These are phyloP conservation scores for Holocentrus rufus DNA, from an alignment of 2,797 vertebrate species.

Conservation along the genomic window DNA sequence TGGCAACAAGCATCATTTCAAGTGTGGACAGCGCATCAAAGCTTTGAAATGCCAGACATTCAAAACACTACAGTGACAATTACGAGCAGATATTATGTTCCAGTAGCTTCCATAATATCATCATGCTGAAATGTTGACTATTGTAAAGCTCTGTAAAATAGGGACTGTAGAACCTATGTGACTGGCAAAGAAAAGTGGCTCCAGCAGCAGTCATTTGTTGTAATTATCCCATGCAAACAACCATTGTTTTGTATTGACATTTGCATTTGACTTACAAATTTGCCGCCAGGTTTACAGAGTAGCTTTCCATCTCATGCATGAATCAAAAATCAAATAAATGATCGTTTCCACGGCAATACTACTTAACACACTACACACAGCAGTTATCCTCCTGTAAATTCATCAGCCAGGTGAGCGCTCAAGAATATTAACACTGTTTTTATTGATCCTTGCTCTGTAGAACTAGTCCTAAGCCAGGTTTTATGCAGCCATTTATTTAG, in stretches of 20 bases:
- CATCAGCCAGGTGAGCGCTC: neutral
- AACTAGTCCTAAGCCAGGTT: conserved; percentile 22
- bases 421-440: conserved; percentile 23
- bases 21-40: conserved; percentile 1
- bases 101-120: neutral
- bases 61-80: neutral
- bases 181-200: neutral
- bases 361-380: neutral
- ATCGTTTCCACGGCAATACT: neutral
- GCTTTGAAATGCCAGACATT: conserved; percentile 8
- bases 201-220: neutral
- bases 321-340: conserved; percentile 32
- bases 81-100: neutral
- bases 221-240: conserved; percentile 11
- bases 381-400: neutral
- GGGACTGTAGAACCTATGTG: neutral
- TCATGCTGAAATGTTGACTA: conserved; percentile 14
- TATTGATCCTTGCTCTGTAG: conserved; percentile 30
- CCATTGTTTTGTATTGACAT: neutral
- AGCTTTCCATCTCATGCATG: conserved; percentile 51
- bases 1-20: conserved; percentile 34
- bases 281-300: conserved; percentile 19
- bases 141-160: conserved; percentile 10
- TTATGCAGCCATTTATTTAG: conserved; percentile 42
- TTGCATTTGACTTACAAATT: conserved; percentile 27